Percentiles rank a stretch among this genome's conserved stretches.
Evolutionary conservation across 2,113 vertebrate species (phyloP).

Genomic region (human): GRCh38 chr14:33308001-33308500

Average conservation of each 20-base stretch:
- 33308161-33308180: conserved; percentile 88
- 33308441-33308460: conserved; percentile 54
- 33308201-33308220: conserved; percentile 88
- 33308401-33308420: conserved; percentile 77
- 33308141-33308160: conserved; percentile 84
- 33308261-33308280: conserved; percentile 86
- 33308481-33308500: conserved; percentile 24
- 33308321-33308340: conserved; percentile 85
- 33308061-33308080: conserved; percentile 85
- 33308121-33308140: conserved; percentile 89
- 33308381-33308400: conserved; percentile 75
- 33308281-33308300: conserved; percentile 79
- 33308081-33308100: conserved; percentile 89
- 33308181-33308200: conserved; percentile 86
- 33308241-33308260: conserved; percentile 82
- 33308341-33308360: conserved; percentile 85
- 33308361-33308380: conserved; percentile 83
- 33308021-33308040: conserved; percentile 84
- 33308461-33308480: conserved; percentile 56
- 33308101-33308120: conserved; percentile 84
- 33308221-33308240: conserved; percentile 82
- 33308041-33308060: conserved; percentile 86
- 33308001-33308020: conserved; percentile 85
- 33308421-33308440: conserved; percentile 72
- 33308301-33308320: conserved; percentile 74